phyloP scores from a whole-genome alignment of 2,888 invertebrate species.

The Maniola hyperantus region DNA sequence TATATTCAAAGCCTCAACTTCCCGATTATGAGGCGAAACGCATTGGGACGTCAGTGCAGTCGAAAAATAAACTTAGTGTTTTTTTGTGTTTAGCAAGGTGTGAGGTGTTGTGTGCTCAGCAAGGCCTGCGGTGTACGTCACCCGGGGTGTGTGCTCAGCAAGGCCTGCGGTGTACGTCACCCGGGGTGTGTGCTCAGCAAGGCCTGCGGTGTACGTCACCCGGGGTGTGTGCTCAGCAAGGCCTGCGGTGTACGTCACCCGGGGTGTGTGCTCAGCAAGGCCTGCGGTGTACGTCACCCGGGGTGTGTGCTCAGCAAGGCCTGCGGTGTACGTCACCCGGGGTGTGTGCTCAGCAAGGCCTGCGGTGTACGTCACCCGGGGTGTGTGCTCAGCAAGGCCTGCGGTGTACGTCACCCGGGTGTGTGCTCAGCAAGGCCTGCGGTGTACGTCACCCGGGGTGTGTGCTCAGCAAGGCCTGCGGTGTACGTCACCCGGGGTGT shows the following conservation, averaged over 20 bases:
- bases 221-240: slow-evolving; percentile 21
- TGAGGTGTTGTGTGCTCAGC: not conserved
- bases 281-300: slow-evolving; percentile 28
- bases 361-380: slow-evolving; percentile 32
- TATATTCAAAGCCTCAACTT: too few relatives aligned
- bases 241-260: slow-evolving; percentile 25
- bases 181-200: slow-evolving; percentile 20
- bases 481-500: slow-evolving; percentile 33
- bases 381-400: not conserved
- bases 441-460: slow-evolving; percentile 33
- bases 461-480: not conserved
- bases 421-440: not conserved
- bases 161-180: slow-evolving; percentile 26
- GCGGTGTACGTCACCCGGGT: slow-evolving; percentile 33
- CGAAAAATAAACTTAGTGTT: too few relatives aligned
- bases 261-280: slow-evolving; percentile 21
- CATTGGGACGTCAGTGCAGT: too few relatives aligned
- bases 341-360: slow-evolving; percentile 8
- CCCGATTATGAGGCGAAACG: too few relatives aligned
- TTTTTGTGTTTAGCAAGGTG: too few relatives aligned
- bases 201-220: slow-evolving; percentile 25
- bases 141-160: slow-evolving; percentile 21
- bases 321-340: slow-evolving; percentile 30
- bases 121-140: slow-evolving; percentile 26
- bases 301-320: slow-evolving; percentile 16